Evolutionary conservation across 2,797 vertebrate genomes (phyloP).

Genomic region (Petrocephalus schoutedeni): DNA sequence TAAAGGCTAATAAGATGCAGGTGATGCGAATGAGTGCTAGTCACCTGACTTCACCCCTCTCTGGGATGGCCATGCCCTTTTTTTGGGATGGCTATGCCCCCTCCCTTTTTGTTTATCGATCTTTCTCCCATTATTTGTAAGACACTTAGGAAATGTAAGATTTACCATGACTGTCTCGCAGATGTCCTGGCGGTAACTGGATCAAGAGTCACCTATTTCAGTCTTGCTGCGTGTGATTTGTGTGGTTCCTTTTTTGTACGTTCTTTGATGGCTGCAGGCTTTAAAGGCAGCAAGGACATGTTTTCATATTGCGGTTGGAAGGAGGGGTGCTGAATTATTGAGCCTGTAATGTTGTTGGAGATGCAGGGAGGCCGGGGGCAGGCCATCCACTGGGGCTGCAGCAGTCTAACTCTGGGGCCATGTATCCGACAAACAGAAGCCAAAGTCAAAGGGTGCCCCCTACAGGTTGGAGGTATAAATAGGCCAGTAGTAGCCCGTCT

Average conservation of each 20-base stretch:
- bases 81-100: not conserved
- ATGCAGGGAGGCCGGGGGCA: slow-evolving; percentile 33
- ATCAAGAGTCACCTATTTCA: not conserved
- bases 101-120: not conserved
- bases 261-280: not conserved
- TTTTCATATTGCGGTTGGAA: not conserved
- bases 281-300: not conserved
- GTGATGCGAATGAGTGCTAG: not conserved
- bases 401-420: not conserved
- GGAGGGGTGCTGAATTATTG: slow-evolving; percentile 54
- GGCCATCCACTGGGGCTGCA: slow-evolving; percentile 6
- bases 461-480: not conserved
- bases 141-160: too few relatives aligned
- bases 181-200: not conserved
- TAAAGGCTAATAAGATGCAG: not conserved
- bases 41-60: slow-evolving; percentile 1
- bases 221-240: not conserved
- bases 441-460: not conserved
- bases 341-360: slow-evolving; percentile 47
- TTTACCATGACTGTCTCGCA: not conserved
- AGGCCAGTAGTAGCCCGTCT: not conserved
- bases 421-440: not conserved
- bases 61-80: not conserved
- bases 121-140: too few relatives aligned
- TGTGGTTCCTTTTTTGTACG: not conserved